Conservation (phyloP, 2,888 invertebrate genomes). For the Mantis religiosa region DNA sequence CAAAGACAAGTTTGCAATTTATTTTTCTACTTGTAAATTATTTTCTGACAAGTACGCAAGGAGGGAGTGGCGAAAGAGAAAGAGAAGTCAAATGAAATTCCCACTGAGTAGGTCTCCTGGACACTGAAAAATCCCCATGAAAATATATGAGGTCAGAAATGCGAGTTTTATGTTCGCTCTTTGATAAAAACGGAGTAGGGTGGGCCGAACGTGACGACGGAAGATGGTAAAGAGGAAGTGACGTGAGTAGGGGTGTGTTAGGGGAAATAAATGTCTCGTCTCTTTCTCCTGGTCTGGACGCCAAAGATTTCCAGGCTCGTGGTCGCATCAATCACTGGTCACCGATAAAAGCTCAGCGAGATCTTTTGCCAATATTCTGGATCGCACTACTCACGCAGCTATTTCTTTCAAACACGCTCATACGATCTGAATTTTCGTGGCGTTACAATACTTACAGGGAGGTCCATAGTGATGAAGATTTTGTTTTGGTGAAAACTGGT, state of each 20-base stretch:
- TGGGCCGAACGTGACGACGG: background rate
- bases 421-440: no score
- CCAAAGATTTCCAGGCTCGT: background rate
- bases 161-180: background rate
- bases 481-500: no score
- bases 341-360: background rate
- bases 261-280: background rate
- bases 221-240: background rate
- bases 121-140: background rate
- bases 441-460: no score
- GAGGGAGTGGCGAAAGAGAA: background rate
- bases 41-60: background rate
- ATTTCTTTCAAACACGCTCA: background rate
- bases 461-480: no score
- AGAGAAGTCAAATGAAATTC: background rate
- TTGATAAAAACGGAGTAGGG: background rate
- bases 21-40: background rate
- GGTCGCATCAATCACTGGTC: background rate
- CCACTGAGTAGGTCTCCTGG: background rate
- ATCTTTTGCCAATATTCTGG: background rate
- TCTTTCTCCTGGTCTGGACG: background rate
- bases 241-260: background rate
- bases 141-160: constrained; percentile 1
- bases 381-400: background rate
- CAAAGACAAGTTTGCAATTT: background rate